A percentile compares a stretch with the other conserved stretches of the same genome.
Evolutionary conservation across 2,797 vertebrate species (phyloP).

Genomic region (Onychomys torridus): DNA sequence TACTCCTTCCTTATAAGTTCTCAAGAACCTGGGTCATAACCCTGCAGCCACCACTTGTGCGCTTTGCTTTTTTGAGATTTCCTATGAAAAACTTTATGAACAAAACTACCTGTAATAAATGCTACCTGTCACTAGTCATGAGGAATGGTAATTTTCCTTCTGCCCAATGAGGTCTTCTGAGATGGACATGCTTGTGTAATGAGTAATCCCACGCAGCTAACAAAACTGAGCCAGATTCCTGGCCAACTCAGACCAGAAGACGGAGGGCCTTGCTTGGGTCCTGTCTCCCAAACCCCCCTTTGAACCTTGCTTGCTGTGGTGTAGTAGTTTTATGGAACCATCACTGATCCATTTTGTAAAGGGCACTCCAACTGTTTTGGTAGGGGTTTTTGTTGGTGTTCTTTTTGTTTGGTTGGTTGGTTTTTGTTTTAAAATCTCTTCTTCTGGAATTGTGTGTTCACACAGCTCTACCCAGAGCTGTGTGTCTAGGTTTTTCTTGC

Average conservation of each 20-base stretch:
- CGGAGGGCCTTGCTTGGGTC: not conserved
- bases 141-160: not conserved
- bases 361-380: not conserved
- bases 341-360: not conserved
- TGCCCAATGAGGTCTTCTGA: not conserved
- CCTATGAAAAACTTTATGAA: slow-evolving; percentile 1
- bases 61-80: slow-evolving; percentile 52
- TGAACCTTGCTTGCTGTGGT: not conserved
- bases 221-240: not conserved
- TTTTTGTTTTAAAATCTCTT: not conserved
- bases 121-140: not conserved
- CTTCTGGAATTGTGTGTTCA: not conserved
- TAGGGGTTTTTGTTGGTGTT: not conserved
- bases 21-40: not conserved
- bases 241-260: not conserved
- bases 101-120: not conserved
- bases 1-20: not conserved
- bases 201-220: not conserved
- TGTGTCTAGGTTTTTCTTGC: slow-evolving; percentile 36
- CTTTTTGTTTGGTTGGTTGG: not conserved
- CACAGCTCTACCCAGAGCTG: not conserved
- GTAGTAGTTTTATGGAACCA: not conserved
- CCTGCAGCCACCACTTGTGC: not conserved
- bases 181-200: not conserved
- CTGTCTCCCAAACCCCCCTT: not conserved